A percentile compares a stretch with the other conserved stretches of the same genome.
These are phyloP conservation scores for Meda fulgida DNA, from an alignment of 2,797 vertebrate species.

Conservation along the genomic window DNA sequence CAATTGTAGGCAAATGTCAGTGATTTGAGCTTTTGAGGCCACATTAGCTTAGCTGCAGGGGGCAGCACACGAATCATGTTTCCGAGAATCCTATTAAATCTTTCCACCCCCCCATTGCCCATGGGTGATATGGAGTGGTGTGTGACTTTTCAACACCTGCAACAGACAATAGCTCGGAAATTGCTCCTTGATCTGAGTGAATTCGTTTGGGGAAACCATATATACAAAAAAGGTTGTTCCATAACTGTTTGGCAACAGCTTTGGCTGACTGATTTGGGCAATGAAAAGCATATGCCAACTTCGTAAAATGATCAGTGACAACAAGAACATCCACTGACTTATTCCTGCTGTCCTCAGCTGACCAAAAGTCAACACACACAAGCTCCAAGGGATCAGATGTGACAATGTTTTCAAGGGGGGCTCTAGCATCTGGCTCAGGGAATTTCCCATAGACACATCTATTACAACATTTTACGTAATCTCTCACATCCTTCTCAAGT, in stretches of 20 bases:
- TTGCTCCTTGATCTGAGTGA: not conserved
- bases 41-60: slow-evolving; percentile 1
- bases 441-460: slow-evolving; percentile 22
- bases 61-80: slow-evolving; percentile 17
- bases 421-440: not conserved
- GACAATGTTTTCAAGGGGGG: slow-evolving; percentile 21
- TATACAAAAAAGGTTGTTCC: not conserved
- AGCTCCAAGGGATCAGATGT: not conserved
- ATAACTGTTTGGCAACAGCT: not conserved
- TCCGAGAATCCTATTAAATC: slow-evolving; percentile 15
- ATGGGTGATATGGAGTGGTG: not conserved
- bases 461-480: slow-evolving; percentile 3
- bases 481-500: slow-evolving; percentile 26
- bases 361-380: not conserved
- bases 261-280: not conserved
- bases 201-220: not conserved
- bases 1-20: slow-evolving; percentile 29
- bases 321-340: not conserved
- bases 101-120: slow-evolving; percentile 12
- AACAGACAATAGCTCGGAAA: not conserved
- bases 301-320: slow-evolving; percentile 1
- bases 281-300: not conserved
- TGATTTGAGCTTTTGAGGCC: slow-evolving; percentile 15
- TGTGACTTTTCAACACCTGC: not conserved
- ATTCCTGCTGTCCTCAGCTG: not conserved